Conservation (phyloP, 2,888 invertebrate genomes). For the Biston stratarius region DNA sequence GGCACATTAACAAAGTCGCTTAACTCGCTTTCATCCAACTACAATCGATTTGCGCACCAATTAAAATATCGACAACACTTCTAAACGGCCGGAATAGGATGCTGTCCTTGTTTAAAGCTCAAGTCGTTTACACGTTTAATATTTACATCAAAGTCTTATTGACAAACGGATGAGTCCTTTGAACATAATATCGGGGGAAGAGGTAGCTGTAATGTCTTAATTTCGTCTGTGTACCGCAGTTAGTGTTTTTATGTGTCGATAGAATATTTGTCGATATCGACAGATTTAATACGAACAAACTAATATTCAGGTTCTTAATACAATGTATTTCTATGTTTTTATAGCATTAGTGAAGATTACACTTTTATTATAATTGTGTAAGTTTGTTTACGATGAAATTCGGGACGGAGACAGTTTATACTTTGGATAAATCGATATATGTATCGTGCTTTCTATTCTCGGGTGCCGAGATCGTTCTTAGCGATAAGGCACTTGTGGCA, state of each 20-base stretch:
- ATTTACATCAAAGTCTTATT: conserved; percentile 40
- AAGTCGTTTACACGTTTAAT: conserved; percentile 26
- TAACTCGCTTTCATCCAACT: conserved; percentile 21
- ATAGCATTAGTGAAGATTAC: too few species aligned
- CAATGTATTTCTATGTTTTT: too few species aligned
- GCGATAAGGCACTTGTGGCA: too few species aligned
- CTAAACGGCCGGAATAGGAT: conserved; percentile 55
- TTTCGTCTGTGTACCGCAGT: conserved; percentile 47
- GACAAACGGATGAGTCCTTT: conserved; percentile 53
- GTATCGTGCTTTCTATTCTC: too few species aligned
- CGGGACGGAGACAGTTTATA: too few species aligned
- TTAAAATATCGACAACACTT: conserved; percentile 32
- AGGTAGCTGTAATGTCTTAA: conserved; percentile 71
- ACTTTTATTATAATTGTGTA: too few species aligned
- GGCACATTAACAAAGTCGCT: neutral
- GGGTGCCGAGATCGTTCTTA: too few species aligned
- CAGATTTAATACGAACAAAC: neutral
- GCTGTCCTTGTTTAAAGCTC: conserved; percentile 55
- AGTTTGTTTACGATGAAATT: too few species aligned
- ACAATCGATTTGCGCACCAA: conserved; percentile 27
- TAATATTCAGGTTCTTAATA: too few species aligned
- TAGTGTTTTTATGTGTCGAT: conserved; percentile 7
- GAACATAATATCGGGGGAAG: conserved; percentile 58
- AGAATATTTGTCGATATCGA: conserved; percentile 21
- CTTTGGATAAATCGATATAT: too few species aligned